Conservation (phyloP, 2,113 vertebrate species). For the Eclectus roratus region DNA sequence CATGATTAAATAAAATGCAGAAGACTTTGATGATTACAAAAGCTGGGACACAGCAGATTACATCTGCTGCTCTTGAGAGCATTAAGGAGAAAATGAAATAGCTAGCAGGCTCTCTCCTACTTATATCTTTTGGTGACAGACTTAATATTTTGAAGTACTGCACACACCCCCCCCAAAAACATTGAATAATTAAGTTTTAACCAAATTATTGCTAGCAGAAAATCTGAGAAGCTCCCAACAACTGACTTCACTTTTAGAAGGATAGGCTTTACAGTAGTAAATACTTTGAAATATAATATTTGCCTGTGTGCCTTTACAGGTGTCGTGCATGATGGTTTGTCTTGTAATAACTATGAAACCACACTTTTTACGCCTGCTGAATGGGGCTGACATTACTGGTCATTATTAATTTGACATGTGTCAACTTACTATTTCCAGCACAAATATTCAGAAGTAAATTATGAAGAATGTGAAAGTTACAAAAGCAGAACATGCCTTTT, state of each 20-base stretch:
- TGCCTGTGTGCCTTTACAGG: background rate
- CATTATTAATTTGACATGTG: background rate
- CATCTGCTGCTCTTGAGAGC: background rate
- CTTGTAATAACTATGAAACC: background rate
- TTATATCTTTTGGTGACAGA: background rate
- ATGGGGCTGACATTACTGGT: background rate
- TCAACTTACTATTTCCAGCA: background rate
- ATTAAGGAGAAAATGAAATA: background rate
- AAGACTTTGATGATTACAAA: background rate
- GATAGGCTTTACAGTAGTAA: background rate
- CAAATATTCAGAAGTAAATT: background rate
- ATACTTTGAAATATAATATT: background rate
- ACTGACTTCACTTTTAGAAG: background rate
- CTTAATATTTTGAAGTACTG: background rate
- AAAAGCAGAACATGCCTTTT: background rate
- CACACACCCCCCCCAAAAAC: background rate
- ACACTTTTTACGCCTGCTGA: background rate
- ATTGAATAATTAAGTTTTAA: background rate
- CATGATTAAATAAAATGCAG: background rate
- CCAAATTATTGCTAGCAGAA: background rate
- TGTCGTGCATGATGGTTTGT: background rate
- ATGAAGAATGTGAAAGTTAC: background rate
- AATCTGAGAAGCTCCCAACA: background rate
- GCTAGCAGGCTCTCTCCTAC: background rate
- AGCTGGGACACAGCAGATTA: background rate